A percentile compares a stretch with the other conserved stretches of the same genome.
These are phyloP conservation scores for Drosophila oshimai DNA, from an alignment of 1,140 invertebrate species.

Conservation along the genomic window DNA sequence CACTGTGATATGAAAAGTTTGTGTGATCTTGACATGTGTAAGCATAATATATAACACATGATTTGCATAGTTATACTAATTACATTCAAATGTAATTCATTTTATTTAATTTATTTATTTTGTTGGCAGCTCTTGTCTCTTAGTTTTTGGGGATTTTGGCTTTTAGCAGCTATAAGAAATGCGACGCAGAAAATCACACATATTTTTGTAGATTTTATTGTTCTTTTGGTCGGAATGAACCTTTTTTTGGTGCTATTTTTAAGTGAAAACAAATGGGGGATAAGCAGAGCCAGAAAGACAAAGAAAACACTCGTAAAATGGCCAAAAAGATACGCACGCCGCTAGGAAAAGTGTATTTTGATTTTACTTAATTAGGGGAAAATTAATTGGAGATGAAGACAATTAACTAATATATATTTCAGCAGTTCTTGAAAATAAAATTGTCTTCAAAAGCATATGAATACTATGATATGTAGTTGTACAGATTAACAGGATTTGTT, in stretches of 20 bases:
- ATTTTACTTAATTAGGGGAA: background rate
- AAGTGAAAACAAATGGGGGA: slow-evolving; percentile 10
- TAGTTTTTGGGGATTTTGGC: slow-evolving; percentile 9
- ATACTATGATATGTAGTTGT: no score
- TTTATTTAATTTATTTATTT: slow-evolving; percentile 47
- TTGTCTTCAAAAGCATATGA: no score
- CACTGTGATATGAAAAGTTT: slow-evolving; percentile 2
- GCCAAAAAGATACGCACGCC: slow-evolving; percentile 3
- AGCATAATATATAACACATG: slow-evolving; percentile 42
- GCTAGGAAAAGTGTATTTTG: background rate
- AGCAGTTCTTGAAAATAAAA: no score
- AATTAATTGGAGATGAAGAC: background rate
- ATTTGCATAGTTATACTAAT: slow-evolving; percentile 49
- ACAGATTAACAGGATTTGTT: no score
- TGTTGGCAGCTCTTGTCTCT: slow-evolving; percentile 32
- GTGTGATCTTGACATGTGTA: slow-evolving; percentile 39
- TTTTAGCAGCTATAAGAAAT: slow-evolving; percentile 16
- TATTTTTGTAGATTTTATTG: slow-evolving; percentile 33
- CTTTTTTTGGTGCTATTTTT: slow-evolving; percentile 53
- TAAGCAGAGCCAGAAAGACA: background rate
- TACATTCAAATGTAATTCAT: slow-evolving; percentile 50
- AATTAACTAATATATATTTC: background rate
- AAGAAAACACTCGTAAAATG: background rate
- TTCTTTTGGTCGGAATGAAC: slow-evolving; percentile 27
- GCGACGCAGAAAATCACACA: slow-evolving; percentile 43